Evolutionary conservation across 2,797 vertebrate species (phyloP), one percentile per base, ranked within the genome.

Genomic region (Ataeniobius toweri): DNA sequence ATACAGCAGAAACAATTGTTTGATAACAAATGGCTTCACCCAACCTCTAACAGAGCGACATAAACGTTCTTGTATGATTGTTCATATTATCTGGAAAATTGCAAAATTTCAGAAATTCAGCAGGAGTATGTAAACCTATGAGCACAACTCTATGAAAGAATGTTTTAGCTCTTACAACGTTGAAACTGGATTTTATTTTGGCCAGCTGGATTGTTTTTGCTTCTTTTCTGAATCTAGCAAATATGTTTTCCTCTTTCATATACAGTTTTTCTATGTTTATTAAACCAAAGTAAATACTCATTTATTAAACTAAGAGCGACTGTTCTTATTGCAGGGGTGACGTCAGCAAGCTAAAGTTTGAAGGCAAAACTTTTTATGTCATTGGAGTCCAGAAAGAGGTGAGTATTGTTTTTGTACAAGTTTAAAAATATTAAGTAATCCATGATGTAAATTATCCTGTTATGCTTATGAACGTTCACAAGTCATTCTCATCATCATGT

Each of bases 351-450:
- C 94, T 99, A 92, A 99, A 98, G 93, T 99, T 98, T 82, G 98
- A 99, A 93, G 98, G 98, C 78, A 99, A 99, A 96, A 99, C 97
- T 5, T 99, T 99, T 94, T 97, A 97, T 86, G 97, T 98, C 85
- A 97, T 98, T 82, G 97, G 97, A 87, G 90, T 97, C 87, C 98
- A 99, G 91, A 98, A 97, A 77, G 98, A 99, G 97, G 98, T 99
- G 91, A 94, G 95, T 63, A 51, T 16, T 2, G 61, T 14, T 55
- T 74, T 24, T 76, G 67, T 71, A 6, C 55, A 76, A 73, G 74
- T 44, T 50, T 71, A 39, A 76, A 82, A 22, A 65, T 56, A 18
- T 81, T 80, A 31, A 69, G 24, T 72, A 6, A 67, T 75, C 75
- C 26, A 76, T 76, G 53, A 61, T 46, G 48, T 69, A 51, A 31